Percentiles rank a stretch among this genome's conserved stretches.
Conservation (phyloP, 2,888 invertebrate genomes). For the Chymomyza caudatula region DNA sequence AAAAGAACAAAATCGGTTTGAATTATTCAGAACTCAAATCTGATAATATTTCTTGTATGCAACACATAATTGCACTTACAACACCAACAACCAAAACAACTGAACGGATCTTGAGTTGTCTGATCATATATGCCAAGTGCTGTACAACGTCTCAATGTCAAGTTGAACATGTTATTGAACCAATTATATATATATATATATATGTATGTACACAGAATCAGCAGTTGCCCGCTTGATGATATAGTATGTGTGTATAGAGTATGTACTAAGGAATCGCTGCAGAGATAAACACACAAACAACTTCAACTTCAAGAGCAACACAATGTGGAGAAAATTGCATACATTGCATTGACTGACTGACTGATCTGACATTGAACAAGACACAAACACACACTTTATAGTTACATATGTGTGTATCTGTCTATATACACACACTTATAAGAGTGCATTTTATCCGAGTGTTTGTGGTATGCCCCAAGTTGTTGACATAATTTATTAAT, state of each 20-base stretch:
- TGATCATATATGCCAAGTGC: background rate
- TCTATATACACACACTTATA: background rate
- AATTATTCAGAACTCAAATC: too few relatives aligned
- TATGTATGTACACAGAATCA: background rate
- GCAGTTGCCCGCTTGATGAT: background rate
- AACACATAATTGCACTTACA: background rate
- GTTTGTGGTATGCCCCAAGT: background rate
- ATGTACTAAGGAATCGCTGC: background rate
- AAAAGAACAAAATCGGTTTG: too few relatives aligned
- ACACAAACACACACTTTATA: background rate
- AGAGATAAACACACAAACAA: background rate
- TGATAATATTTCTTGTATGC: background rate
- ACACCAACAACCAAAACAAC: background rate
- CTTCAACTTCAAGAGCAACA: conserved; percentile 5
- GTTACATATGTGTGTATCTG: background rate
- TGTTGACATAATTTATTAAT: conserved; percentile 63
- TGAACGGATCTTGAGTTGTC: conserved; percentile 2
- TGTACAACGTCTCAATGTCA: conserved; percentile 62
- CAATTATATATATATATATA: conserved; percentile 41
- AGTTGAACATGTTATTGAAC: conserved; percentile 65
- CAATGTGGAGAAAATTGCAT: background rate
- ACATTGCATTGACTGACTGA: background rate
- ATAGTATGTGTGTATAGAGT: background rate
- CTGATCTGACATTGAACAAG: conserved; percentile 60
- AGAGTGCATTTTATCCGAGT: background rate